Conservation (phyloP, 1,140 invertebrate genomes). For the Drosophila athabasca region DNA sequence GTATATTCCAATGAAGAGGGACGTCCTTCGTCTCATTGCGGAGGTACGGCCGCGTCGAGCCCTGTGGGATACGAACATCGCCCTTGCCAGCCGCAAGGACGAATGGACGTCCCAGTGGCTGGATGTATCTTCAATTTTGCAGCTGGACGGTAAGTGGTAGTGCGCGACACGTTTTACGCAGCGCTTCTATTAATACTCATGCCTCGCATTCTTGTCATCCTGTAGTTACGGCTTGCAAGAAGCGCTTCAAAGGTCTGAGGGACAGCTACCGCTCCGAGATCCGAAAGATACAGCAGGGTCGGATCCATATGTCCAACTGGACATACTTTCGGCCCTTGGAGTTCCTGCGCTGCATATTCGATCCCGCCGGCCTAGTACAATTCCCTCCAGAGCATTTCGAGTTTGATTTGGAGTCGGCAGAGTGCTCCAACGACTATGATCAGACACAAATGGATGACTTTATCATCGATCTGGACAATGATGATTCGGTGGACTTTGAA, state of each 20-base stretch:
- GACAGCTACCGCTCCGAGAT: conserved; percentile 64
- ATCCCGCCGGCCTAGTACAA: conserved; percentile 38
- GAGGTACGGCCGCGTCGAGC: conserved; percentile 50
- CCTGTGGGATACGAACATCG: conserved; percentile 61
- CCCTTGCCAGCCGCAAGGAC: conserved; percentile 47
- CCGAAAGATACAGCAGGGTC: conserved; percentile 60
- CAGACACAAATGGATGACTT: conserved; percentile 47
- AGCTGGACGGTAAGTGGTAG: conserved; percentile 47
- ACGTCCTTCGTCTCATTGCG: conserved; percentile 56
- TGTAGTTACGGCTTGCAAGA: conserved; percentile 50
- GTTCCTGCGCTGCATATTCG: conserved; percentile 65
- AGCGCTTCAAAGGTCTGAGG: conserved; percentile 60
- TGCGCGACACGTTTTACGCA: neutral
- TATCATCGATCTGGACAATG: conserved; percentile 62
- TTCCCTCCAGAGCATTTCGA: conserved; percentile 40
- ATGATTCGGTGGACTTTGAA: conserved; percentile 70
- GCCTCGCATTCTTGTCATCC: neutral
- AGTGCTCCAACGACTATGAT: neutral
- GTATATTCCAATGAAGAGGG: conserved; percentile 44
- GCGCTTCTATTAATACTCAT: conserved; percentile 15
- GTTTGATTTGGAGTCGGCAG: neutral
- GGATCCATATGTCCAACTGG: conserved; percentile 42
- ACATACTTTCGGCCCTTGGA: conserved; percentile 59
- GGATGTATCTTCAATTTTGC: conserved; percentile 44
- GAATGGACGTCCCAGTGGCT: conserved; percentile 40